Base-by-base conservation (phyloP, 2,797 vertebrate species). In the Coregonus ussuriensis region DNA sequence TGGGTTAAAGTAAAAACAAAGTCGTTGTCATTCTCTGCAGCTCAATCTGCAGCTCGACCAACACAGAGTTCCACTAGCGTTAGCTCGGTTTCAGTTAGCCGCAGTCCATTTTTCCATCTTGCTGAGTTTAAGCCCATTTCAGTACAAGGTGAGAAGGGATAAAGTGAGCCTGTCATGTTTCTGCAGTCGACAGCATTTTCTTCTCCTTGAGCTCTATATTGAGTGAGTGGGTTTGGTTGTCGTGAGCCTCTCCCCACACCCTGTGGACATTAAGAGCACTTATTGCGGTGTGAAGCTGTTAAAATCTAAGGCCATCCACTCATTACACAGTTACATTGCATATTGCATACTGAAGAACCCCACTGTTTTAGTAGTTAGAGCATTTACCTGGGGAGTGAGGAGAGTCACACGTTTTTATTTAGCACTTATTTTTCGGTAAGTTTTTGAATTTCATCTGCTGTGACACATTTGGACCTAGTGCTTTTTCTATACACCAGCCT, bases 1-100 rank as follows among this genome's bases (percentile, higher is more conserved):
- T 54, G 56, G 18, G 71, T 83, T 59, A 80, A 80, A 35, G 35
- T 35, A 4, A 35, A 35, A 4, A 35, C 80, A 74, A 81, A 29
- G 63, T 47, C 74, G 66, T 77, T 72, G 35, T 80, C 59, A 65
- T 71, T 54, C 52, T 65, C 71, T 75, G 76, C 74, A 25, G 25
- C 25, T 25, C 25, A 25, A 25, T 25, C 25, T 25, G 25, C 25
- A 77, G 47, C 67, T 76, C 18, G 35, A 65, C 15, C 51, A 66
- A 56, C 75, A 51, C 7, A 53, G 52, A 71, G 81, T 72, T 74
- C 59, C 56, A 67, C 77, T 13, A 41, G 56, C n/a, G 52, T 71
- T 51, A 59, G 37, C 53, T 54, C 25, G 25, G 25, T 25, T 25
- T 25, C 13, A 6, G 67, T 65, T 25, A 79, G 35, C 35, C 3